phyloP scores from a whole-genome alignment of 1,140 invertebrate species.

The Cheumatopsyche charites region DNA sequence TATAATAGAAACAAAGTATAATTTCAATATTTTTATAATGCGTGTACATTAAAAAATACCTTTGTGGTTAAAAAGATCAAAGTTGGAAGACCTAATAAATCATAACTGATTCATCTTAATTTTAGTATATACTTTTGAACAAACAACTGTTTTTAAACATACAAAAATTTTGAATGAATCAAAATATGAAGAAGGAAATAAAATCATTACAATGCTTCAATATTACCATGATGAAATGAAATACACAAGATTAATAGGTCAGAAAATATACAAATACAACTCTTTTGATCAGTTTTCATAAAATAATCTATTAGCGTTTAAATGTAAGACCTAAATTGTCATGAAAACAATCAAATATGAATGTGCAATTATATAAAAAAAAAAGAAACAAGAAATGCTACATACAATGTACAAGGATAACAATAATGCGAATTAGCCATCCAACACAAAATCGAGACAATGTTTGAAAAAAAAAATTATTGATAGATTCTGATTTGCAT shows the following conservation, averaged over 20 bases:
- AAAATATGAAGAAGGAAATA: no score
- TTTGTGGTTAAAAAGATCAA: conserved; percentile 12
- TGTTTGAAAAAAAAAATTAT: not conserved
- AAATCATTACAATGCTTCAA: not conserved
- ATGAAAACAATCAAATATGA: no score
- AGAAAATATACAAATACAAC: conserved; percentile 23
- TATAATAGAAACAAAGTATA: conserved; percentile 31
- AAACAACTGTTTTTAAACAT: conserved; percentile 8
- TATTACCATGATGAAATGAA: conserved; percentile 28
- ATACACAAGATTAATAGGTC: conserved; percentile 12
- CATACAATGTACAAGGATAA: no score
- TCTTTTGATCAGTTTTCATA: not conserved
- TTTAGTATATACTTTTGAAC: no score
- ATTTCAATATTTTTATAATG: conserved; percentile 20
- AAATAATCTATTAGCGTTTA: not conserved
- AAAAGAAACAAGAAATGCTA: no score
- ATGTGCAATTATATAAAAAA: no score
- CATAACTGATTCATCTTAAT: conserved; percentile 41
- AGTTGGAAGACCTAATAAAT: conserved; percentile 33
- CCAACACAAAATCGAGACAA: not conserved
- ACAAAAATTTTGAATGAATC: conserved; percentile 41
- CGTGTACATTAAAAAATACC: conserved; percentile 28
- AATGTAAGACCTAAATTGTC: no score
- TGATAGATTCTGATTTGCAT: not conserved
- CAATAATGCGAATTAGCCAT: not conserved